Evolutionary conservation across 2,797 vertebrate species (phyloP).

Genomic region (Anguilla marmorata): DNA sequence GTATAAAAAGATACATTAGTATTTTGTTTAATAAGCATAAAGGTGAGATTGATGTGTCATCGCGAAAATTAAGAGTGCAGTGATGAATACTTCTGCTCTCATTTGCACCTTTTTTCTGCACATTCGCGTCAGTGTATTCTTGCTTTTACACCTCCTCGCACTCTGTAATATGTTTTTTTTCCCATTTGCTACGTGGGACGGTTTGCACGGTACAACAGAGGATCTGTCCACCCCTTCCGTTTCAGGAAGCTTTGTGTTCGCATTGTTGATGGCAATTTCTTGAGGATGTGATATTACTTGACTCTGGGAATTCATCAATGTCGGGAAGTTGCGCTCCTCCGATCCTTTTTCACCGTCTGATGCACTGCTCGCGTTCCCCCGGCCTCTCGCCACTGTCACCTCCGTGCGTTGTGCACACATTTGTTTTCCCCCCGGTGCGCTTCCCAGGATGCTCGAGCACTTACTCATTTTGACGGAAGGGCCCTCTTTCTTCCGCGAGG

Average conservation of each 20-base stretch:
- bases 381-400: background rate
- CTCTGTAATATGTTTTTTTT: background rate
- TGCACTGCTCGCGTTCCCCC: background rate
- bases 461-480: background rate
- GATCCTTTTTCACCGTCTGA: background rate
- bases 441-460: background rate
- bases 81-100: constrained; percentile 36
- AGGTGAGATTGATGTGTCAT: constrained; percentile 56
- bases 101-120: constrained; percentile 29
- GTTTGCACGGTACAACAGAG: background rate
- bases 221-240: background rate
- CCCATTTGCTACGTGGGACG: background rate
- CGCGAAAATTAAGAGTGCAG: constrained; percentile 42
- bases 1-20: background rate
- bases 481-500: background rate
- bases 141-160: background rate
- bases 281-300: background rate
- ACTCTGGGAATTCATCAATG: background rate
- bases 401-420: background rate
- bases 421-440: background rate
- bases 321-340: background rate
- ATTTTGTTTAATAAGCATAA: background rate
- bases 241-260: background rate
- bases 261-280: background rate
- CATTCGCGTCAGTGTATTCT: background rate